Conservation (phyloP, 2,113 vertebrate species). For the Alaudala cheleensis region DNA sequence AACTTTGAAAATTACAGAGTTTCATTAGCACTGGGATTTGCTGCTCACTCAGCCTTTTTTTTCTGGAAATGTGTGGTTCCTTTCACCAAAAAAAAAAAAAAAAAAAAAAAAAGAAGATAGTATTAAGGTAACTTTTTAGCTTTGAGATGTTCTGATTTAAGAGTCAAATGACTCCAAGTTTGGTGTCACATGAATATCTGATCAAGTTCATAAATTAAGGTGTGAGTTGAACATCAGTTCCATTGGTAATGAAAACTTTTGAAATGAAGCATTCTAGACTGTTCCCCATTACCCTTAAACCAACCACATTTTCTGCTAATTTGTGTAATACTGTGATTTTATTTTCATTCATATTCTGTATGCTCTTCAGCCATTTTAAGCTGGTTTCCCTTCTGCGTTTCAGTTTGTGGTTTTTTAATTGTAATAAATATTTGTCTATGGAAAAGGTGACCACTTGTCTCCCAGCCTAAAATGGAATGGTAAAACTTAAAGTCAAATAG, state of each 20-base stretch:
- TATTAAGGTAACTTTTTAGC: background rate
- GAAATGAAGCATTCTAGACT: background rate
- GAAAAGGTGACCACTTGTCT: background rate
- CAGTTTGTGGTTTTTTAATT: background rate
- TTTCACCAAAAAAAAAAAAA: background rate
- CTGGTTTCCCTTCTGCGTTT: background rate
- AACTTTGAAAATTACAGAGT: background rate
- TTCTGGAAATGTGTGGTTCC: background rate
- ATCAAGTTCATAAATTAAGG: background rate
- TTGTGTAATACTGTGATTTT: background rate
- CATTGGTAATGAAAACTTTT: background rate
- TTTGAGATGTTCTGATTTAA: background rate
- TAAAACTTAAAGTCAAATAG: background rate
- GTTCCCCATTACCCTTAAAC: background rate
- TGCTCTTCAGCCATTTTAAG: background rate
- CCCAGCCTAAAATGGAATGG: background rate
- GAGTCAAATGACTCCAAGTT: background rate
- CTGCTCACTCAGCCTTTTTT: background rate
- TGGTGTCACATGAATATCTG: background rate
- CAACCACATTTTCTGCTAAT: background rate
- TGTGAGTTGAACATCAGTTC: background rate
- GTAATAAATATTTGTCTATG: background rate
- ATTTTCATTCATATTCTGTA: background rate
- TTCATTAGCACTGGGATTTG: background rate
- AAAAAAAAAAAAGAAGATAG: background rate